phyloP scores from a whole-genome alignment of 2,113 vertebrate species.

The Lagopus muta region DNA sequence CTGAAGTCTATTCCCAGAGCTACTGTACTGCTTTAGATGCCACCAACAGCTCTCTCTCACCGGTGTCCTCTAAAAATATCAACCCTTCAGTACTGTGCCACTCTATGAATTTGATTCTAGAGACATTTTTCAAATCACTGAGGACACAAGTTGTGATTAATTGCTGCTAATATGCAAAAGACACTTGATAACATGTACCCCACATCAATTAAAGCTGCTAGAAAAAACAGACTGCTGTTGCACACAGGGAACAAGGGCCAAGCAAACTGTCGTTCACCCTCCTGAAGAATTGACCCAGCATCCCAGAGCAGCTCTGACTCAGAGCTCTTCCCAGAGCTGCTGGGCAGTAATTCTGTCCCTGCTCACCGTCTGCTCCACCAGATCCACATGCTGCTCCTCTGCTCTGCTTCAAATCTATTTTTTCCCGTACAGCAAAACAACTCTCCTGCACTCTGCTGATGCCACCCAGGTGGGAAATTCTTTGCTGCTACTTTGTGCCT shows the following conservation, averaged over 20 bases:
- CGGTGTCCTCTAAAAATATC: not conserved
- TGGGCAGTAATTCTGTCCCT: not conserved
- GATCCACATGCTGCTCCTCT: too few relatives aligned
- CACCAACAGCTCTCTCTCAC: not conserved
- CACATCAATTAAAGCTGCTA: not conserved
- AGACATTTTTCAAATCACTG: not conserved
- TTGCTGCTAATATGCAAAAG: not conserved
- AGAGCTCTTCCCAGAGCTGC: not conserved
- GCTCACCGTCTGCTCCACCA: not conserved
- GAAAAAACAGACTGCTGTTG: not conserved
- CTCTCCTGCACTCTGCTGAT: not conserved
- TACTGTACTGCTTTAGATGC: not conserved
- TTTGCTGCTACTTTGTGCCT: not conserved
- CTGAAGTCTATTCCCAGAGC: not conserved
- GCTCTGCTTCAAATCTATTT: not conserved
- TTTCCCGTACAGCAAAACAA: not conserved
- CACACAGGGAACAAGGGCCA: not conserved
- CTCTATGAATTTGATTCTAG: not conserved
- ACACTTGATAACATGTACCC: not conserved
- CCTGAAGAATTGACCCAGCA: not conserved
- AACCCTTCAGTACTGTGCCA: rapidly evolving
- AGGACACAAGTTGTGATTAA: not conserved
- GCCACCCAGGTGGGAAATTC: not conserved
- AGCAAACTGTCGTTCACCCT: not conserved
- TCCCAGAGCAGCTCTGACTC: not conserved